Conservation (phyloP, 2,113 vertebrate species). For the Jacana jacana region DNA sequence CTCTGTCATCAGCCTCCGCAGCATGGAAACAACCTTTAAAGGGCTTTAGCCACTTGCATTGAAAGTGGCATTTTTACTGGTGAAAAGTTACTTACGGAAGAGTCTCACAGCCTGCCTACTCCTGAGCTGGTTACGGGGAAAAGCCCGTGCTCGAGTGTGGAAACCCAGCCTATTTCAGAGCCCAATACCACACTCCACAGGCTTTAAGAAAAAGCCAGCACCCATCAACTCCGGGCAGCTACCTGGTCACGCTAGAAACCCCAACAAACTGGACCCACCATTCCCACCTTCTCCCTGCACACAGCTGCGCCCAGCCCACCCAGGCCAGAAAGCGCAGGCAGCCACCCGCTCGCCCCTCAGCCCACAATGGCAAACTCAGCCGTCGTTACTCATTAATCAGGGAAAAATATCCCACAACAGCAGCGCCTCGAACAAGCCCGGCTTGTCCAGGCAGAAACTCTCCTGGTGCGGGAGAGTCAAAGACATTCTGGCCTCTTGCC, state of each 20-base stretch:
- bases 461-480: not conserved
- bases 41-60: not conserved
- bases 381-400: not conserved
- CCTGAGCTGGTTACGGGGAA: not conserved
- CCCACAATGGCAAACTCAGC: not conserved
- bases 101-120: fast-evolving
- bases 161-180: not conserved
- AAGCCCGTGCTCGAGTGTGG: fast-evolving
- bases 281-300: not conserved
- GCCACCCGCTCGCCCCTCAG: not conserved
- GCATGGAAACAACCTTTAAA: not conserved
- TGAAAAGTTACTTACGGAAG: not conserved
- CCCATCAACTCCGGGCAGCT: too few species aligned
- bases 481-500: fast-evolving
- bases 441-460: not conserved
- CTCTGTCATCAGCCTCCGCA: not conserved
- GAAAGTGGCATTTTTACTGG: not conserved
- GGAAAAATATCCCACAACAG: not conserved
- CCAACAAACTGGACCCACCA: fast-evolving
- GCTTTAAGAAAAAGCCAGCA: not conserved
- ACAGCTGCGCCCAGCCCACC: not conserved
- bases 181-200: not conserved
- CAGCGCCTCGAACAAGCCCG: not conserved
- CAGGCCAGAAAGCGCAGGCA: not conserved
- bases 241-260: not conserved